Conservation (phyloP, 2,888 invertebrate species). For the Hartigia nigra region DNA sequence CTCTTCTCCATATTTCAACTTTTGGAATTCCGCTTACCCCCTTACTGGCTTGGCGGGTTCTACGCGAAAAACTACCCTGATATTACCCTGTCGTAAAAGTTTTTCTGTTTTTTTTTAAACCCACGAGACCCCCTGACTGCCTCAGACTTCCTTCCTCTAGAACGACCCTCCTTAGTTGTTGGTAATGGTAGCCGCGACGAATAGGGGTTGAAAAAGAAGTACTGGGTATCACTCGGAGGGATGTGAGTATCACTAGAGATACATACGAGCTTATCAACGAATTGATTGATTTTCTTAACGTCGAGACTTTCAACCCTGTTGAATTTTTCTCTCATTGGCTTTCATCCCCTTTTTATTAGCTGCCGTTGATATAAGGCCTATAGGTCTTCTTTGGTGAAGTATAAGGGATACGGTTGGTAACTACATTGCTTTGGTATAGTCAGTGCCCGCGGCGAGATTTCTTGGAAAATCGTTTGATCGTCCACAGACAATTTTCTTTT, state of each 20-base stretch:
- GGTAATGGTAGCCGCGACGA: not conserved
- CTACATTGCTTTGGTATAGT: not conserved
- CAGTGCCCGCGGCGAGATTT: not conserved
- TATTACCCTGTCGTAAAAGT: conserved; percentile 20
- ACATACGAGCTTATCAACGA: not conserved
- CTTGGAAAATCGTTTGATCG: not conserved
- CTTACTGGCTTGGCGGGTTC: not conserved
- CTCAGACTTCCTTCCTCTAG: not conserved
- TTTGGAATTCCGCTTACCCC: conserved; percentile 36
- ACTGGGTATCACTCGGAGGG: not conserved
- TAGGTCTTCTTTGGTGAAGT: not conserved
- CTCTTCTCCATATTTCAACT: conserved; percentile 50
- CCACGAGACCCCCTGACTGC: not conserved
- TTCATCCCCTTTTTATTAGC: not conserved
- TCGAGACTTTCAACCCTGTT: not conserved
- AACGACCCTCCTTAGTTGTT: not conserved
- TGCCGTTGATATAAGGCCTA: not conserved
- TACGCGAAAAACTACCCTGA: not conserved
- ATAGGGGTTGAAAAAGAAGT: not conserved
- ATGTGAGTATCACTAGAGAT: not conserved
- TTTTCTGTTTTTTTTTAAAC: conserved; percentile 14
- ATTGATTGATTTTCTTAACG: conserved; percentile 12
- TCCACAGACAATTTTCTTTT: not conserved
- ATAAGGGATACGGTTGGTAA: not conserved
- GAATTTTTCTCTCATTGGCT: not conserved